Percentiles rank a stretch among this genome's conserved stretches.
These are phyloP conservation scores for Idaea biselata DNA, from an alignment of 2,888 invertebrate genomes.

Conservation along the genomic window DNA sequence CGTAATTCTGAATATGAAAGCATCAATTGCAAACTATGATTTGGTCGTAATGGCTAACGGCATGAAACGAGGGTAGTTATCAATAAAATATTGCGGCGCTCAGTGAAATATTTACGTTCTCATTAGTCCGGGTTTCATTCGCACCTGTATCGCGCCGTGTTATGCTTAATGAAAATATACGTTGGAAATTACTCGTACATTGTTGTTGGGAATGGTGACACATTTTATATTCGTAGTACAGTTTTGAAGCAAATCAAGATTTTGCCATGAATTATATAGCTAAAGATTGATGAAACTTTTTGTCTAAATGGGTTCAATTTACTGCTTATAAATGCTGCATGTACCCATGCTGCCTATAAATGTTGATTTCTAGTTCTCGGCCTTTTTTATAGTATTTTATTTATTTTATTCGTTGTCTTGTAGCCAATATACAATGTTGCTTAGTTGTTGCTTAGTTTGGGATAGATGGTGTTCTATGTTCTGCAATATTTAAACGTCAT, in stretches of 20 bases:
- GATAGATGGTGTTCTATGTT: too few species aligned
- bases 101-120: constrained; percentile 63
- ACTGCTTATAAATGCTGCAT: too few species aligned
- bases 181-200: constrained; percentile 13
- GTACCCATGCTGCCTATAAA: too few species aligned
- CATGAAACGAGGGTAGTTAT: constrained; percentile 38
- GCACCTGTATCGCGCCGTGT: constrained; percentile 24
- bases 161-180: constrained; percentile 24
- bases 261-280: not conserved
- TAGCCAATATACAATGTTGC: too few species aligned
- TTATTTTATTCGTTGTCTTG: too few species aligned
- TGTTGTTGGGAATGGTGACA: constrained; percentile 11
- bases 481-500: too few species aligned
- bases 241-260: not conserved
- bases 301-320: not conserved
- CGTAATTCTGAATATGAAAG: constrained; percentile 22
- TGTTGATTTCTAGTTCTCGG: too few species aligned
- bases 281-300: not conserved
- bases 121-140: constrained; percentile 48
- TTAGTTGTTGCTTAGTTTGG: too few species aligned
- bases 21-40: constrained; percentile 34
- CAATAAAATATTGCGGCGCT: constrained; percentile 55
- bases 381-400: too few species aligned
- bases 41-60: constrained; percentile 26
- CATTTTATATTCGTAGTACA: constrained; percentile 6